Evolutionary conservation across 2,113 vertebrate genomes (phyloP).

Genomic region (Ranitomeya variabilis): DNA sequence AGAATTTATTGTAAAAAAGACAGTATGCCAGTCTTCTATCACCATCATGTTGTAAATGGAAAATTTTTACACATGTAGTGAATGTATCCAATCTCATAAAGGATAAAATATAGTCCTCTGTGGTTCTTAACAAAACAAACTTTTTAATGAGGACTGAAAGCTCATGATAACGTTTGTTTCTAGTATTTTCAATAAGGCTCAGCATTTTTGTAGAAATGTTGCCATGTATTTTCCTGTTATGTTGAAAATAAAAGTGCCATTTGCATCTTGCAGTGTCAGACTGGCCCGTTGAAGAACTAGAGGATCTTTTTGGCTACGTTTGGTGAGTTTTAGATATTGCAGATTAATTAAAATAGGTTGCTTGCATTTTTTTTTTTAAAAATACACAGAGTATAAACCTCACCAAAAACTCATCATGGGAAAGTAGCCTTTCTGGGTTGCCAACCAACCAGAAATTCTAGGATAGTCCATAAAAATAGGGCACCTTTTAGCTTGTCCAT

Average conservation of each 20-base stretch:
- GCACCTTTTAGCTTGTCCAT: no score
- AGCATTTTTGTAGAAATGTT: not conserved
- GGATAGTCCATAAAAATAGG: no score
- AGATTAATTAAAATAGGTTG: no score
- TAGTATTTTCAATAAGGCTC: not conserved
- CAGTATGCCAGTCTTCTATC: conserved; percentile 59
- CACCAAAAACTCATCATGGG: no score
- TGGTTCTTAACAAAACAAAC: not conserved
- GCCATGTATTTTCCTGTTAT: no score
- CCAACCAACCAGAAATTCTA: no score
- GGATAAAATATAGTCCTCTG: not conserved
- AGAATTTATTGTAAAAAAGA: conserved; percentile 60
- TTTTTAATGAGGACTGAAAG: not conserved
- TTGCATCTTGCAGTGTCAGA: not conserved
- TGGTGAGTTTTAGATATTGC: no score
- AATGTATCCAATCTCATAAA: conserved; percentile 3
- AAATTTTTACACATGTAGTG: not conserved
- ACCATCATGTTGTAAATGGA: conserved; percentile 59
- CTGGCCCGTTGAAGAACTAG: not conserved
- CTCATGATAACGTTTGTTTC: not conserved
- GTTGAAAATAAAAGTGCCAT: no score
- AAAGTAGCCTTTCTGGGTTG: no score
- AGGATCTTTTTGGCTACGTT: not conserved
- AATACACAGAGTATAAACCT: no score
- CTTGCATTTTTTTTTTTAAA: no score